Conservation (phyloP, 1,140 invertebrate genomes). For the Potamilus streckersoni region DNA sequence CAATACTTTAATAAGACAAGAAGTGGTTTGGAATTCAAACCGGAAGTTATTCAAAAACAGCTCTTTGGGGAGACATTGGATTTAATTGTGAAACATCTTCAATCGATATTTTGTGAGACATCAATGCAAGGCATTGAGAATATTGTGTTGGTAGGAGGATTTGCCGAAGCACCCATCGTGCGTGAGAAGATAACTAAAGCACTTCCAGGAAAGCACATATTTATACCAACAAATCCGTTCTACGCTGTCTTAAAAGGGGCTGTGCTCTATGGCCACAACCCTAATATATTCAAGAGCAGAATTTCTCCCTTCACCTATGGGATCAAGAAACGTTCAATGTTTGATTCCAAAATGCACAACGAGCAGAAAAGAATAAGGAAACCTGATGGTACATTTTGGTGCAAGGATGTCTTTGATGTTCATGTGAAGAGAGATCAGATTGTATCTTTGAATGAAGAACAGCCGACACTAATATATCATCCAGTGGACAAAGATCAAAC, state of each 20-base stretch:
- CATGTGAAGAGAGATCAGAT: constrained; percentile 14
- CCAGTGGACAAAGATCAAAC: constrained; percentile 15
- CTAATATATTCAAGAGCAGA: constrained; percentile 11
- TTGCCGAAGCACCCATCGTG: constrained; percentile 18
- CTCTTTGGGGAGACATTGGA: neutral
- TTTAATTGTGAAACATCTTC: neutral
- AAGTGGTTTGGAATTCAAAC: neutral
- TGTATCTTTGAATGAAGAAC: neutral
- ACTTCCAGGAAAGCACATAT: constrained; percentile 4
- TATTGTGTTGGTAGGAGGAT: constrained; percentile 20
- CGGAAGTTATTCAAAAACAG: neutral
- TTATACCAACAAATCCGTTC: constrained; percentile 15
- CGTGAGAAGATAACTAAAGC: neutral
- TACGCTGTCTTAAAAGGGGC: constrained; percentile 18
- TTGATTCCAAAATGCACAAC: constrained; percentile 14
- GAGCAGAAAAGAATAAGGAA: constrained; percentile 9
- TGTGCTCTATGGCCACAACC: constrained; percentile 20
- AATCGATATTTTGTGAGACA: neutral
- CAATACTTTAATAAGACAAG: neutral
- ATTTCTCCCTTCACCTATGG: constrained; percentile 13
- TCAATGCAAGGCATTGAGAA: neutral
- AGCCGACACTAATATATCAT: constrained; percentile 2
- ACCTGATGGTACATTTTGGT: constrained; percentile 5
- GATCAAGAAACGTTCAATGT: constrained; percentile 2
- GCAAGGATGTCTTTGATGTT: constrained; percentile 17